Evolutionary conservation across 2,113 vertebrate genomes (phyloP), one percentile per base, ranked within the genome.

Genomic region (Bombycilla garrulus): DNA sequence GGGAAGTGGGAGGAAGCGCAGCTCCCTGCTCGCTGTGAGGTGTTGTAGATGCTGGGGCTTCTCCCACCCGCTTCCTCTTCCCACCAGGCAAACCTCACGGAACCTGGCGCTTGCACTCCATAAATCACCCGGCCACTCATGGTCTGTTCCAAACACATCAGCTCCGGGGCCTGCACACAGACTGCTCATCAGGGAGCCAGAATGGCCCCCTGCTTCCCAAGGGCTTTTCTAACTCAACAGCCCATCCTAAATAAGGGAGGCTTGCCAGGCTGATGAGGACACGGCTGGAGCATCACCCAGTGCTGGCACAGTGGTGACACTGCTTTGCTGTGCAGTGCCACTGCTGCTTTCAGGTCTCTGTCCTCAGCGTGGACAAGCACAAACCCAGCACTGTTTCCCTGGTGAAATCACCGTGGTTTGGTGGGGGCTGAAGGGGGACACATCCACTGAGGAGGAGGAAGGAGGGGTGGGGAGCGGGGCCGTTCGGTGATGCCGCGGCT

Each of bases 401-500:
- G 2, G 10, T 20, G n/a, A 67, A 79, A 54, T 26, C 36, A 35
- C 31, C 50, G 8, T 1, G 4, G 18, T 62, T 16, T 35, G 35
- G 13, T 61, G 53, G 20, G 6, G 14, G n/a, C 5, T 25, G n/a
- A 25, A 36, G 36, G 9, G 25, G 19, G 14, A 20, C 36, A 50
- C 29, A 5, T 33, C 40, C 7, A 1, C 10, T 0, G 12, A 88
- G 42, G 66, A 88, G 53, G 40, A 85, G 58, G 79, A 58, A 38
- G 35, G 38, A 50, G 29, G n/a, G 35, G 4, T 4, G 42, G 35
- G 84, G 70, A 79, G 12, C 0, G 0, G 53, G 20, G 31, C 82
- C 19, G 0, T n/a, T 19, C 17, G 0, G 33, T 6, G 1, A 54
- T 64, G 54, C 54, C 0, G 0, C 7, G 5, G 64, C 64, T 47